These are phyloP conservation scores for Pyrochroa serraticornis DNA, from an alignment of 2,888 invertebrate genomes.

Conservation along the genomic window DNA sequence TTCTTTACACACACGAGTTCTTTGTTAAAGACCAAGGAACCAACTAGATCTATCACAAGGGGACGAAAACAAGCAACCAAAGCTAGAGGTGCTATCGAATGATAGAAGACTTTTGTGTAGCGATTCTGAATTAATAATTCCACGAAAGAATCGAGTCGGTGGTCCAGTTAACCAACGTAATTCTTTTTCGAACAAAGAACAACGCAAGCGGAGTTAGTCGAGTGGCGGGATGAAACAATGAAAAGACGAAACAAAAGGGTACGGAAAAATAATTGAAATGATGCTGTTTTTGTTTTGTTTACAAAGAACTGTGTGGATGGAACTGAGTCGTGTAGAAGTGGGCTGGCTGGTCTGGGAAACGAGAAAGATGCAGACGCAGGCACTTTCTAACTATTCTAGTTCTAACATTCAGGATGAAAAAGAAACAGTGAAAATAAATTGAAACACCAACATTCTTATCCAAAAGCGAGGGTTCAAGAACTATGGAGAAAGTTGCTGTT, in stretches of 20 bases:
- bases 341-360: slow-evolving; percentile 1
- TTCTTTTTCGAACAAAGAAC: too few species aligned
- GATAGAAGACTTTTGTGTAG: too few species aligned
- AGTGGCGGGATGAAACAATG: too few species aligned
- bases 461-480: slow-evolving; percentile 29
- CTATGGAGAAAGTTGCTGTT: slow-evolving; percentile 25
- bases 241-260: not conserved
- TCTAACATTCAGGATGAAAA: slow-evolving; percentile 31
- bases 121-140: too few species aligned
- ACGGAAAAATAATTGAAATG: not conserved
- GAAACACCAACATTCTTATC: slow-evolving; percentile 56
- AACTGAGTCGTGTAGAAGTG: not conserved
- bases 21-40: not conserved
- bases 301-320: too few species aligned
- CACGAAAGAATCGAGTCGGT: too few species aligned
- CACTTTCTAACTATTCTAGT: slow-evolving; percentile 38
- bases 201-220: too few species aligned
- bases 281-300: not conserved
- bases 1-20: slow-evolving; percentile 44
- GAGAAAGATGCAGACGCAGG: slow-evolving; percentile 45
- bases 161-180: too few species aligned
- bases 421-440: slow-evolving; percentile 33
- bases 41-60: slow-evolving; percentile 10
- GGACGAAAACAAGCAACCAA: too few species aligned
- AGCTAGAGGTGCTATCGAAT: too few species aligned